Evolutionary conservation across 1,140 invertebrate genomes (phyloP).

Genomic region (Stenopsyche tienmushanensis): DNA sequence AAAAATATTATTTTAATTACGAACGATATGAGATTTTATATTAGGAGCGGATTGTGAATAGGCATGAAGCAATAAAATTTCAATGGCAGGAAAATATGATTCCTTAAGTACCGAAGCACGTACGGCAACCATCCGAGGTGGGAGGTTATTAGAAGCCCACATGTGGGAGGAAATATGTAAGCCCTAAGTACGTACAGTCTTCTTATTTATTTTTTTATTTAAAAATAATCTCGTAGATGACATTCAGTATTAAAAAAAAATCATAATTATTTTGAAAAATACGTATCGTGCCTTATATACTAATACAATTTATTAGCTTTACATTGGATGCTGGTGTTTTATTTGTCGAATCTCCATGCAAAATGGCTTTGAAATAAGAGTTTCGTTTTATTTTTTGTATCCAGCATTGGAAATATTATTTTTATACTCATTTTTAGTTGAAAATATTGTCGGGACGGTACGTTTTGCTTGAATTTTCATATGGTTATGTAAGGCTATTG

Average conservation of each 20-base stretch:
- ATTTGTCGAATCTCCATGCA: background rate
- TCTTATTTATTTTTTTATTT: too few relatives aligned
- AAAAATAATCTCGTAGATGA: too few relatives aligned
- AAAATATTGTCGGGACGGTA: background rate
- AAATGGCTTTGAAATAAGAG: too few relatives aligned
- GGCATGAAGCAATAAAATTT: conserved; percentile 27
- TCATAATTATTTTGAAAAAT: background rate
- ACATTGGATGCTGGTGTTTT: background rate
- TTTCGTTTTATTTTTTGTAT: too few relatives aligned
- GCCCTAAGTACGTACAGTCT: conserved; percentile 9
- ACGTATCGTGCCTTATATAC: background rate
- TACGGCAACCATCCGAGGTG: conserved; percentile 30
- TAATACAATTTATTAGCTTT: too few relatives aligned
- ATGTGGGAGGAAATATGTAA: conserved; percentile 6
- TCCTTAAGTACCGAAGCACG: conserved; percentile 36
- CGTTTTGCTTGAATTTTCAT: conserved; percentile 2
- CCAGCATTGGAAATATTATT: too few relatives aligned
- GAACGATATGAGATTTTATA: too few relatives aligned
- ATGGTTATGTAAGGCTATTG: conserved; percentile 4
- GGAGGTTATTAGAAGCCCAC: conserved; percentile 33
- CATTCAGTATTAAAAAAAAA: too few relatives aligned
- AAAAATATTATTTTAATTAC: too few relatives aligned
- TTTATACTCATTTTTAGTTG: too few relatives aligned
- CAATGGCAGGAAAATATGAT: conserved; percentile 35
- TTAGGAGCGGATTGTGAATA: too few relatives aligned